phyloP scores from a whole-genome alignment of 2,888 invertebrate genomes.

The Xestoiulus laeticollis region DNA sequence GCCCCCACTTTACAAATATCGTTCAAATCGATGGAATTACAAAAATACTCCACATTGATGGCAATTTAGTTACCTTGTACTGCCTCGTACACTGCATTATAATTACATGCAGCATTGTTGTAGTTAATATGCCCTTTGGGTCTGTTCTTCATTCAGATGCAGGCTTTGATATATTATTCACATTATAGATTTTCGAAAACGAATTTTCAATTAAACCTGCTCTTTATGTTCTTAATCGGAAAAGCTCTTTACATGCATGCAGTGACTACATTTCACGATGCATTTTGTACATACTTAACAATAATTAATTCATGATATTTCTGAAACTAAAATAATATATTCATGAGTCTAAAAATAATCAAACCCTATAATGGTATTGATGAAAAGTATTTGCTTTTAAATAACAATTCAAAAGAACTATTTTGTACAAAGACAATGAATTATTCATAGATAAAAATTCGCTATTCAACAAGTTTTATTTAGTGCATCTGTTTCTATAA shows the following conservation, averaged over 20 bases:
- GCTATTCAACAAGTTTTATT: too few species aligned
- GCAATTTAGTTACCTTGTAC: background rate
- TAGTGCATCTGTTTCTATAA: too few species aligned
- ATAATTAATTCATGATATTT: background rate
- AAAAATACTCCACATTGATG: background rate
- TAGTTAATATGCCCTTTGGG: background rate
- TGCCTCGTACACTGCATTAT: background rate
- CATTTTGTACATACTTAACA: background rate
- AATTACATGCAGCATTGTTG: slow-evolving; percentile 1
- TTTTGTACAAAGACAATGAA: too few species aligned
- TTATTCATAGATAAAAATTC: too few species aligned
- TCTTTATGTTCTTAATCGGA: background rate
- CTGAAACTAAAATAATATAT: background rate
- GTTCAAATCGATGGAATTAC: background rate
- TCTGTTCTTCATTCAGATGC: background rate
- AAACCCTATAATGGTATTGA: background rate
- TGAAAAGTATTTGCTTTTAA: background rate
- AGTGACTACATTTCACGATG: background rate
- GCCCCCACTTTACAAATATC: too few species aligned
- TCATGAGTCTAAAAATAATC: background rate
- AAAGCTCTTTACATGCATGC: background rate
- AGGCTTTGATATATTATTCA: slow-evolving; percentile 17
- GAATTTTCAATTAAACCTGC: background rate
- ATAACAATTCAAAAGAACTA: too few species aligned
- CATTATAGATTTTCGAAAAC: background rate